These are phyloP conservation scores for Meloidogyne floridensis DNA, from an alignment of 1,140 invertebrate species.

Conservation along the genomic window DNA sequence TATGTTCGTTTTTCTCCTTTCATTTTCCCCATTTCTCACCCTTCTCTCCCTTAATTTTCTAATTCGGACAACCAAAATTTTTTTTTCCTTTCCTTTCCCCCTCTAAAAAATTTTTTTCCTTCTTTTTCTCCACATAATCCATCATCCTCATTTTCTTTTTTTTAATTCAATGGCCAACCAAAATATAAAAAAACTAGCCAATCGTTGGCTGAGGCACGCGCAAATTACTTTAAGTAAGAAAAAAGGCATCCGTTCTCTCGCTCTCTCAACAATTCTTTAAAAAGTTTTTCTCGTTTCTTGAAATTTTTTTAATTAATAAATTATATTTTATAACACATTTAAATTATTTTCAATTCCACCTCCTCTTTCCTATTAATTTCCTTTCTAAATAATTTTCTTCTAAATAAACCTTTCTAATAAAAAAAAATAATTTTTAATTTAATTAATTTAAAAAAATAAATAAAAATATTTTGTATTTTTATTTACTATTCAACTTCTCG, in stretches of 20 bases:
- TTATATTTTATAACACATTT: too few species aligned
- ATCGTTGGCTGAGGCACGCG: background rate
- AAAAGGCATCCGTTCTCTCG: conserved; percentile 9
- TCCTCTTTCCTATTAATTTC: too few species aligned
- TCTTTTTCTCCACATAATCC: background rate
- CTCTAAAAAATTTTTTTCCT: too few species aligned
- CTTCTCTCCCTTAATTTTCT: background rate
- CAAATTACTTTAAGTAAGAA: background rate
- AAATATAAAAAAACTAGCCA: background rate
- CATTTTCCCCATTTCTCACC: background rate
- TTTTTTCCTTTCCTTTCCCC: background rate
- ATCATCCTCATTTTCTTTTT: background rate
- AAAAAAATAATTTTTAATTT: too few species aligned
- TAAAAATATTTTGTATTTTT: too few species aligned
- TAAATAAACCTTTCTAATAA: too few species aligned
- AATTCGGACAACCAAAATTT: background rate
- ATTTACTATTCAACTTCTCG: too few species aligned
- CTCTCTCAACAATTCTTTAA: background rate
- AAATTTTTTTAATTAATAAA: too few species aligned
- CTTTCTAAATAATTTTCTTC: too few species aligned
- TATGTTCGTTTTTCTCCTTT: background rate
- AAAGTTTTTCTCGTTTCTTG: background rate
- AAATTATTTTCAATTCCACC: too few species aligned
- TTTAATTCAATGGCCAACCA: conserved; percentile 1
- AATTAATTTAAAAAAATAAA: too few species aligned